Evolutionary conservation across 2,888 invertebrate species (phyloP).

Genomic region (Tribolium freemani): DNA sequence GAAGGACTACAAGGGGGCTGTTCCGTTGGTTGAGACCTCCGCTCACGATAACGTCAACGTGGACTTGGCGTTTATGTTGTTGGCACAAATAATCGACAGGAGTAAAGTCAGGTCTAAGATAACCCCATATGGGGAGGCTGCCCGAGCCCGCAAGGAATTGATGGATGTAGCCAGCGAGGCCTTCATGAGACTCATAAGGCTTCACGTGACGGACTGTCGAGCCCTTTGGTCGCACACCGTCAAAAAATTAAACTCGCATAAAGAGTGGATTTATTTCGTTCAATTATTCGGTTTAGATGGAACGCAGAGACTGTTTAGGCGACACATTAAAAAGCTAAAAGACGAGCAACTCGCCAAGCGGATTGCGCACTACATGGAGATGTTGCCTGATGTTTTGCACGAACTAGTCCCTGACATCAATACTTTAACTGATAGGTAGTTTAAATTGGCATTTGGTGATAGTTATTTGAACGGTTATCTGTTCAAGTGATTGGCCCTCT

Average conservation of each 20-base stretch:
- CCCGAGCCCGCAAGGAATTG: conserved; percentile 87
- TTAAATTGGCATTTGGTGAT: background rate
- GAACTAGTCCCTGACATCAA: conserved; percentile 85
- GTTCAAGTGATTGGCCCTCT: conserved; percentile 87
- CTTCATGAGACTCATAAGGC: conserved; percentile 87
- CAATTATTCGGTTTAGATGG: conserved; percentile 81
- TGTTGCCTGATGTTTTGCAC: conserved; percentile 82
- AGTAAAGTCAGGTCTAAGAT: conserved; percentile 82
- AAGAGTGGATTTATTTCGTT: conserved; percentile 90
- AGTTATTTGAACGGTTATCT: background rate
- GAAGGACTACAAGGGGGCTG: conserved; percentile 92
- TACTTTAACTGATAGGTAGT: conserved; percentile 74
- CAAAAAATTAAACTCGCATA: conserved; percentile 87
- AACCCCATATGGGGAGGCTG: conserved; percentile 85
- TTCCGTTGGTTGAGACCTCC: conserved; percentile 94
- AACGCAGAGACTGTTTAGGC: conserved; percentile 79
- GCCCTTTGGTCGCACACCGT: conserved; percentile 90
- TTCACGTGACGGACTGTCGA: conserved; percentile 86
- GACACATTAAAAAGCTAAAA: conserved; percentile 84
- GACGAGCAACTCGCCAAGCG: conserved; percentile 85
- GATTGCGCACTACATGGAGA: conserved; percentile 82
- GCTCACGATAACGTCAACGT: conserved; percentile 97
- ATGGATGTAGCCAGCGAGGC: conserved; percentile 93
- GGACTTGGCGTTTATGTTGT: conserved; percentile 89
- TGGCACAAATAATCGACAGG: conserved; percentile 94